Evolutionary conservation across 2,113 vertebrate genomes (phyloP).

Genomic region (Stigmatopora nigra): DNA sequence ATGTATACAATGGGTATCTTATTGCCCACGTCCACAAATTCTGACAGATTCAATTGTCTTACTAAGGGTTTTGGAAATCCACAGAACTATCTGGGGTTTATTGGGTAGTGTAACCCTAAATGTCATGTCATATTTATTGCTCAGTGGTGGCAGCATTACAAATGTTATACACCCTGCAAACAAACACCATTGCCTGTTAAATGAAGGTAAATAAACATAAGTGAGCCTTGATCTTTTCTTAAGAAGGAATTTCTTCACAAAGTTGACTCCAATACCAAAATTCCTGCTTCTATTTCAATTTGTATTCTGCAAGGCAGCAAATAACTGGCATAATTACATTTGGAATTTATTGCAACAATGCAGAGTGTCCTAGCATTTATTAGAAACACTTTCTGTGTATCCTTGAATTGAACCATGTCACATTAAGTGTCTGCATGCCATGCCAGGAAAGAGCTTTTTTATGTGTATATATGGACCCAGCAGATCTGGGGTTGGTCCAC

Average conservation of each 20-base stretch:
- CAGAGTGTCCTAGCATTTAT: slow-evolving; percentile 18
- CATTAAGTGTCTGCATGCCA: slow-evolving; percentile 30
- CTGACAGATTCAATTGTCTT: too few relatives aligned
- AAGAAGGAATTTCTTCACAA: neutral
- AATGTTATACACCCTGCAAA: neutral
- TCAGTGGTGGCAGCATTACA: neutral
- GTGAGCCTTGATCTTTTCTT: neutral
- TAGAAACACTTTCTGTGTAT: slow-evolving; percentile 24
- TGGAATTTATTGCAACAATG: slow-evolving; percentile 41
- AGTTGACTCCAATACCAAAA: neutral
- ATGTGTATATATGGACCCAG: slow-evolving; percentile 5
- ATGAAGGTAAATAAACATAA: neutral
- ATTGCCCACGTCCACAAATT: too few relatives aligned
- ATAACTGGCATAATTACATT: slow-evolving; percentile 40
- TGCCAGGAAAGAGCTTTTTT: slow-evolving; percentile 12
- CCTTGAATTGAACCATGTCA: slow-evolving; percentile 36
- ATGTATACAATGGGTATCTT: too few relatives aligned
- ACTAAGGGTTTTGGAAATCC: too few relatives aligned
- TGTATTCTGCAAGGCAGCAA: slow-evolving; percentile 21
- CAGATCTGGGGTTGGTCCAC: neutral
- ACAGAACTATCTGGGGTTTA: too few relatives aligned
- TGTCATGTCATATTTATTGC: too few relatives aligned
- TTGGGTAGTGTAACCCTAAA: too few relatives aligned
- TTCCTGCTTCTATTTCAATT: slow-evolving; percentile 21
- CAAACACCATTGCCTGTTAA: neutral